A percentile compares a stretch with the other conserved stretches of the same genome.
These are phyloP conservation scores for Harpegnathos saltator DNA, from an alignment of 1,140 invertebrate species.

Conservation along the genomic window DNA sequence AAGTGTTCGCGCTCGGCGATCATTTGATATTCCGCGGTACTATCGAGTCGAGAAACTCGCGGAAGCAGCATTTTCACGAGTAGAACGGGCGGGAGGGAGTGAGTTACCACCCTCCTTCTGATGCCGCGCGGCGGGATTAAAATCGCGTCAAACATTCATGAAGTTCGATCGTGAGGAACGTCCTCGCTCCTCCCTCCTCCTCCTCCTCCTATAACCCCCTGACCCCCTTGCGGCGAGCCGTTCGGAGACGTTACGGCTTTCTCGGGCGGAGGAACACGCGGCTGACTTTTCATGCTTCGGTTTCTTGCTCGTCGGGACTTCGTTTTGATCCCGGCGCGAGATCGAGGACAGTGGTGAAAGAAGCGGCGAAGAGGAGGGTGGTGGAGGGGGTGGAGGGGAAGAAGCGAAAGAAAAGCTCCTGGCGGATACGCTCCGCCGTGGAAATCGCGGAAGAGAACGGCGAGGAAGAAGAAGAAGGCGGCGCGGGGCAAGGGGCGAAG, in stretches of 20 bases:
- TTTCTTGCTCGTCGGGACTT: constrained; percentile 33
- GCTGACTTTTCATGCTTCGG: constrained; percentile 53
- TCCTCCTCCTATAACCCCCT: too few relatives aligned
- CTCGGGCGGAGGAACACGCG: constrained; percentile 49
- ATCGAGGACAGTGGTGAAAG: constrained; percentile 8
- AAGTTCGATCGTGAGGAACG: constrained; percentile 45
- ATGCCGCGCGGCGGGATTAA: constrained; percentile 49
- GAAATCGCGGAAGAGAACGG: background rate
- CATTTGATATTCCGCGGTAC: background rate
- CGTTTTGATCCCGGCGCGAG: constrained; percentile 49
- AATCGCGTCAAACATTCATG: constrained; percentile 60
- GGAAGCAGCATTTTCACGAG: constrained; percentile 43
- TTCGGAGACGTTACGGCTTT: constrained; percentile 35
- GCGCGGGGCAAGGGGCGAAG: background rate
- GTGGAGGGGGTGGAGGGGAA: background rate
- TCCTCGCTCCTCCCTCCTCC: background rate
- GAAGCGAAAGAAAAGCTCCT: background rate
- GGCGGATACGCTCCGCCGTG: constrained; percentile 11
- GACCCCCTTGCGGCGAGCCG: background rate
- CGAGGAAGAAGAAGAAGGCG: too few relatives aligned
- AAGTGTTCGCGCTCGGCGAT: constrained; percentile 24
- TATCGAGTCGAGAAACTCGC: background rate
- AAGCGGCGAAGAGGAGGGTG: too few relatives aligned
- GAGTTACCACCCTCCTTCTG: constrained; percentile 31
- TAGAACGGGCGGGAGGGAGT: background rate